phyloP scores from a whole-genome alignment of 2,113 vertebrate species.

The Cynoglossus semilaevis region DNA sequence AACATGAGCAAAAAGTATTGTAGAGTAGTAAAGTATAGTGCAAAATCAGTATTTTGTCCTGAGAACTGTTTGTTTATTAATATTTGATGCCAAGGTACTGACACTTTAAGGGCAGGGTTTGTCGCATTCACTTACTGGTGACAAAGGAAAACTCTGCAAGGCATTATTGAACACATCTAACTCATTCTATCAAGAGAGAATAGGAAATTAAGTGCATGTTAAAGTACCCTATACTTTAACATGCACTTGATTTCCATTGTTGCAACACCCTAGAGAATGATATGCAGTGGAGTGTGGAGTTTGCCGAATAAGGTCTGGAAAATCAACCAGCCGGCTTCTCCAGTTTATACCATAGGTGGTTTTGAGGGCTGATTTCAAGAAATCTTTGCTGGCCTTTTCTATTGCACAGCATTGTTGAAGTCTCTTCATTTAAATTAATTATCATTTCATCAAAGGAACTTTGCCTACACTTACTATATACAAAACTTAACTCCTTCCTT shows the following conservation, averaged over 20 bases:
- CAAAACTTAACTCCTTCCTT: too few relatives aligned
- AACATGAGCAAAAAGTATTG: slow-evolving; percentile 1
- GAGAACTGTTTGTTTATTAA: slow-evolving; percentile 28
- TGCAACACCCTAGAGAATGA: slow-evolving; percentile 38
- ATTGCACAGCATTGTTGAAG: too few relatives aligned
- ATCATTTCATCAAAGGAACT: too few relatives aligned
- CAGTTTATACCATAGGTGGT: slow-evolving; percentile 48
- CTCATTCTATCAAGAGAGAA: slow-evolving; percentile 18
- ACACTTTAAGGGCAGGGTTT: slow-evolving; percentile 8
- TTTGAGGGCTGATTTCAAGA: too few relatives aligned
- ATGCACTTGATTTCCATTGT: slow-evolving; percentile 35
- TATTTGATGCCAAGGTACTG: slow-evolving; percentile 20
- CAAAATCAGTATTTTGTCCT: slow-evolving; percentile 25
- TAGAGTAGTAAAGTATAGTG: too few relatives aligned
- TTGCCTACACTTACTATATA: too few relatives aligned
- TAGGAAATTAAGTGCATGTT: too few relatives aligned
- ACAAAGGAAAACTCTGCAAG: slow-evolving; percentile 23
- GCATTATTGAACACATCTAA: slow-evolving; percentile 19
- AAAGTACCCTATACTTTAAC: too few relatives aligned
- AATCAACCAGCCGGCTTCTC: slow-evolving; percentile 33
- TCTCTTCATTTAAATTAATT: too few relatives aligned
- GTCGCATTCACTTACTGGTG: neutral
- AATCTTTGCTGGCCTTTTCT: too few relatives aligned
- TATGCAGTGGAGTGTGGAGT: slow-evolving; percentile 34
- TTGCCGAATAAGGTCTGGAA: slow-evolving; percentile 35